Evolutionary conservation across 92 coral and sea anemone species (phyloP), one percentile per base, ranked within the genome.

Genomic region (Scolanthus callimorphus): DNA sequence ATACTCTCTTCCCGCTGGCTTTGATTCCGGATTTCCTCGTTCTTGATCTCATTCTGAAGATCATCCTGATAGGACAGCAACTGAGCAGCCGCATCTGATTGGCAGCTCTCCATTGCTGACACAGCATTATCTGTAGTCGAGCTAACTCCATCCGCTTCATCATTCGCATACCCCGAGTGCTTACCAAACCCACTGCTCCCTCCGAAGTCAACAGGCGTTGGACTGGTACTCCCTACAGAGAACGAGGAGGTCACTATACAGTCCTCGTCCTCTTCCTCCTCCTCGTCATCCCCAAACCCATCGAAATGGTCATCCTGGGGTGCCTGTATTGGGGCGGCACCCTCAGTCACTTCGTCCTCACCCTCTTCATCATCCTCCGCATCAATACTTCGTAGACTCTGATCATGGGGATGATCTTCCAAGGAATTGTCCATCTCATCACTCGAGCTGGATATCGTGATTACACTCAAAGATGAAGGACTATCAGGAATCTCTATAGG

Each of bases 401-500:
- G 17, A 4, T 9, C 22, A 19, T 46, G 12, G 4, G 11, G 52
- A 46, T 46, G 82, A 20, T 84, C 62, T 8, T 84, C 96, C 1
- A 88, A 43, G 1, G 96, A 82, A 41, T 78, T 78, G 53, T 88
- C 90, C 96, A 82, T 88, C 65, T 88, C 96, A 51, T 94, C 99
- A 43, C 99, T 84, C 1, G 99, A 94, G 72, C 99, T 94, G 11
- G 99, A 94, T 29, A 94, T 89, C 9, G 99, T 80, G 24, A 94
- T 94, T 27, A 94, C 80, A 49, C 99, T 94, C 3, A 87, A 91
- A 8, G 99, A 88, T 25, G 96, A 94, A 17, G 96, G 96, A 30
- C 96, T 86, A 70, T 94, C 99, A 20, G 91, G 88, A 39, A 94
- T 94, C 49, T 88, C 94, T 39, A 94, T 94, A 11, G 99, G 99